Evolutionary conservation across 2,797 vertebrate species (phyloP).

Genomic region (Malurus splendens): DNA sequence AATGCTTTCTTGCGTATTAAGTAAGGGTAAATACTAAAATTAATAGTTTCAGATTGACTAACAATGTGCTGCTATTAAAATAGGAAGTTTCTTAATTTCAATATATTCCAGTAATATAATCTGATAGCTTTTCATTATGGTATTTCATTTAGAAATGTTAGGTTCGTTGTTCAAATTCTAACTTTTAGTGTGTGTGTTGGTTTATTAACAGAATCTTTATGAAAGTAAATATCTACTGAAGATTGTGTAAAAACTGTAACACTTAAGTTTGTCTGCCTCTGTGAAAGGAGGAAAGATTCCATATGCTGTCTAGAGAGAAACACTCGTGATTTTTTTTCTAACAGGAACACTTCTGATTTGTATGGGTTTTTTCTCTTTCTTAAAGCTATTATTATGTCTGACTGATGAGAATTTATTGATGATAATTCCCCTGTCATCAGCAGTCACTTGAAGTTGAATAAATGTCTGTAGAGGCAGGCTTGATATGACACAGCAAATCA

Average conservation of each 20-base stretch:
- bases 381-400: background rate
- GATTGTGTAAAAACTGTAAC: background rate
- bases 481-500: constrained; percentile 49
- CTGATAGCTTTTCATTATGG: background rate
- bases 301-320: background rate
- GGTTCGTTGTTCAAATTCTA: background rate
- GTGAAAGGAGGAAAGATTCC: background rate
- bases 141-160: background rate
- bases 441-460: background rate
- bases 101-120: background rate
- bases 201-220: background rate
- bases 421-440: constrained; percentile 14
- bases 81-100: background rate
- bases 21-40: background rate
- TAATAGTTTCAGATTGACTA: background rate
- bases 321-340: background rate
- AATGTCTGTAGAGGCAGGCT: background rate
- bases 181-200: background rate
- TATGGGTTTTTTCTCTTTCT: background rate
- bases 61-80: background rate
- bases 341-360: background rate
- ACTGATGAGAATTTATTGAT: background rate
- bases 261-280: background rate
- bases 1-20: background rate
- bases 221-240: background rate